Conservation (phyloP, 2,888 invertebrate species). For the Stenichneumon culpator region DNA sequence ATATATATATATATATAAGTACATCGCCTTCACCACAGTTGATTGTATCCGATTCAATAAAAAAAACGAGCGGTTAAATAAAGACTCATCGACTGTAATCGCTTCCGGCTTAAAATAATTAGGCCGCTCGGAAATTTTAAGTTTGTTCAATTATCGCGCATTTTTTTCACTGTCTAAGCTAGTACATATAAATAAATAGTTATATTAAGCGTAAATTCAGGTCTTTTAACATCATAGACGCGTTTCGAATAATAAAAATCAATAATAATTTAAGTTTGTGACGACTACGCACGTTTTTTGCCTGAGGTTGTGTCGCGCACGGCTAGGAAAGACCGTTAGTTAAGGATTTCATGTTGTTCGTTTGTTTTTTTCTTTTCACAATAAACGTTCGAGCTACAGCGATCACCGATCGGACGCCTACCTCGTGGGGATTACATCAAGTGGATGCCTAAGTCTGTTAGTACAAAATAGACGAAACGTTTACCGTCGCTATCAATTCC, state of each 20-base stretch:
- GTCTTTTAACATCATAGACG: constrained; percentile 24
- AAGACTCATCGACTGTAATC: constrained; percentile 6
- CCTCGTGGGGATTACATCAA: constrained; percentile 38
- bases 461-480: constrained; percentile 63
- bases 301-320: constrained; percentile 4
- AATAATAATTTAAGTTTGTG: constrained; percentile 35
- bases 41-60: constrained; percentile 9
- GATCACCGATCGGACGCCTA: constrained; percentile 41
- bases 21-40: constrained; percentile 41
- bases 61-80: constrained; percentile 15
- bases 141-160: constrained; percentile 8
- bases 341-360: neutral
- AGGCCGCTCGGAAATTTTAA: constrained; percentile 63
- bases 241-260: constrained; percentile 9
- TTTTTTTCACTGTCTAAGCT: neutral
- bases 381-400: constrained; percentile 20
- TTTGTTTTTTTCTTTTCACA: neutral
- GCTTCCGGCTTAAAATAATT: constrained; percentile 48
- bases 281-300: constrained; percentile 36
- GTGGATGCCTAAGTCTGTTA: constrained; percentile 32
- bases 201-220: constrained; percentile 19
- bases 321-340: constrained; percentile 10
- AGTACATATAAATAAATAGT: constrained; percentile 12
- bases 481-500: constrained; percentile 61
- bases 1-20: constrained; percentile 57